These are phyloP conservation scores for Lutraria rhynchaena DNA, from an alignment of 1,140 invertebrate species.

Conservation along the genomic window DNA sequence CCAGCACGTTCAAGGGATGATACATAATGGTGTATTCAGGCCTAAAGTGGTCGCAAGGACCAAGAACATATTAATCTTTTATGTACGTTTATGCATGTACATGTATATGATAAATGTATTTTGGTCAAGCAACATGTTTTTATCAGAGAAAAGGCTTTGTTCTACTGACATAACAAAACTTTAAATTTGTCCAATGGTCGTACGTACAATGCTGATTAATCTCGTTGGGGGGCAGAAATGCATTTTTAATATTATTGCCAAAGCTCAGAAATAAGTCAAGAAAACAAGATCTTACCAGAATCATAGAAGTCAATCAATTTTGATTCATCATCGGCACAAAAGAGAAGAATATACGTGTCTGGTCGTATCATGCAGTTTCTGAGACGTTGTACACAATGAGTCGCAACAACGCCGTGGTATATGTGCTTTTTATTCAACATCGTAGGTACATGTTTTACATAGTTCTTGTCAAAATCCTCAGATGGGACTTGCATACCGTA, in stretches of 20 bases:
- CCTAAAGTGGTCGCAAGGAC: too few species aligned
- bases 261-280: not conserved
- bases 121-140: too few species aligned
- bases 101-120: too few species aligned
- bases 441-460: constrained; percentile 12
- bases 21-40: too few species aligned
- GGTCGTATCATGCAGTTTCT: constrained; percentile 55
- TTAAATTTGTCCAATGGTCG: not conserved
- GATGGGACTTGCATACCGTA: constrained; percentile 10
- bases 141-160: too few species aligned
- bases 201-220: not conserved
- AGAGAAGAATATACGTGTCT: constrained; percentile 35
- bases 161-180: too few species aligned
- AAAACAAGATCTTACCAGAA: constrained; percentile 14
- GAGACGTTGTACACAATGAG: not conserved
- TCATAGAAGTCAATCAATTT: constrained; percentile 47
- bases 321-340: constrained; percentile 23
- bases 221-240: not conserved
- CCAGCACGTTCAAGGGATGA: too few species aligned
- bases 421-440: constrained; percentile 33
- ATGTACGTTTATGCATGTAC: too few species aligned
- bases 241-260: not conserved
- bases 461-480: constrained; percentile 14
- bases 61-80: too few species aligned
- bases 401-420: constrained; percentile 40